Evolutionary conservation across 1,140 invertebrate species (phyloP).

Genomic region (Achatina immaculata): DNA sequence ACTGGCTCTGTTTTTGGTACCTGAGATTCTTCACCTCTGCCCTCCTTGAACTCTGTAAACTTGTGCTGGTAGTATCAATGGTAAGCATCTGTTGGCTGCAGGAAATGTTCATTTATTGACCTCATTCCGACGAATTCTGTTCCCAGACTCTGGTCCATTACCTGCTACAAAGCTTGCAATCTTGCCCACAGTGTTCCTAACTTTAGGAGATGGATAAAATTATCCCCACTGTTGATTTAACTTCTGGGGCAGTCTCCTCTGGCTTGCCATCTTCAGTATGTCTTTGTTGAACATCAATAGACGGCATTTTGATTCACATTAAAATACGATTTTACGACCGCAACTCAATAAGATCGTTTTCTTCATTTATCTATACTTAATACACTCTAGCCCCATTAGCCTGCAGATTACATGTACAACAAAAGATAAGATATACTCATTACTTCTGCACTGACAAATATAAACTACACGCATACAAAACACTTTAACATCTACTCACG

Average conservation of each 20-base stretch:
- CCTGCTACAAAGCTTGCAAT: constrained; percentile 74
- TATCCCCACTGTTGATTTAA: constrained; percentile 91
- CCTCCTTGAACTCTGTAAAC: constrained; percentile 95
- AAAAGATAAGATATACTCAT: no score
- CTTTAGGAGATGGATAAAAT: constrained; percentile 99
- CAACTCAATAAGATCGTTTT: no score
- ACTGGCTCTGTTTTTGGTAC: no score
- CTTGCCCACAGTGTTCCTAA: constrained; percentile 82
- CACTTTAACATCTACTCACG: no score
- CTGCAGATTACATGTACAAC: no score
- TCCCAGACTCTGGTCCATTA: constrained; percentile 75
- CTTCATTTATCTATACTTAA: no score
- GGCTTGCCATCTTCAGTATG: constrained; percentile 46
- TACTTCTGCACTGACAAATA: no score
- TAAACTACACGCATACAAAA: no score
- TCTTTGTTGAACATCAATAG: constrained; percentile 51
- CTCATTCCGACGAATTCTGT: constrained; percentile 74
- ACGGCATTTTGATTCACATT: constrained; percentile 62
- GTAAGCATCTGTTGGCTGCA: constrained; percentile 97
- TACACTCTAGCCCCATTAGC: no score
- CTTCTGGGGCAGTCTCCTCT: constrained; percentile 51
- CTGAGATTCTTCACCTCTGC: constrained; percentile 81
- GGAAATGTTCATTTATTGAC: constrained; percentile 74
- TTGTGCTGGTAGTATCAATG: constrained; percentile 99
- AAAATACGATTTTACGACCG: no score